A percentile compares a stretch with the other conserved stretches of the same genome.
Conservation (phyloP, 2,113 vertebrate genomes). For the Phodopus roborovskii region DNA sequence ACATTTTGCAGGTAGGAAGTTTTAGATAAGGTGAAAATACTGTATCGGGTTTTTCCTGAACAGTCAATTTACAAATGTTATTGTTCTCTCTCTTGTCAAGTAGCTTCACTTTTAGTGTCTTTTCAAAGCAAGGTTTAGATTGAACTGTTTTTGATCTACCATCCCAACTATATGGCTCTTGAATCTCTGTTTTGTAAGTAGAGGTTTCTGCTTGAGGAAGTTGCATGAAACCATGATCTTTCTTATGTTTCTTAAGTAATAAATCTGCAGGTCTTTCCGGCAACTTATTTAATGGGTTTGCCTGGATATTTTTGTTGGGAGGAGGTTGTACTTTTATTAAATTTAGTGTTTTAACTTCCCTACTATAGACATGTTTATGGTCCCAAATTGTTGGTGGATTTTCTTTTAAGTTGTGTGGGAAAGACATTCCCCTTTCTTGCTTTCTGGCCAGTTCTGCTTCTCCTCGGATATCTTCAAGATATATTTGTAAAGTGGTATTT, state of each 20-base stretch:
- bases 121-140: conserved; percentile 66
- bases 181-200: conserved; percentile 64
- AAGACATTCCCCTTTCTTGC: conserved; percentile 45
- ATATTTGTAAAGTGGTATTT: conserved; percentile 49
- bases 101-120: conserved; percentile 58
- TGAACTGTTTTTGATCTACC: conserved; percentile 55
- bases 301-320: conserved; percentile 54
- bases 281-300: conserved; percentile 47
- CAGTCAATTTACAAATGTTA: conserved; percentile 18
- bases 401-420: conserved; percentile 55
- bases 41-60: conserved; percentile 51
- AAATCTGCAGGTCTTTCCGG: conserved; percentile 54
- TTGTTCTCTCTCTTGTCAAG: conserved; percentile 45
- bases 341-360: conserved; percentile 52
- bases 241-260: conserved; percentile 63
- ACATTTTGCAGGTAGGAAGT: conserved; percentile 53
- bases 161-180: conserved; percentile 34
- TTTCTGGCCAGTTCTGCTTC: conserved; percentile 64
- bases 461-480: conserved; percentile 52
- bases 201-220: conserved; percentile 57
- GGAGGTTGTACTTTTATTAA: conserved; percentile 34
- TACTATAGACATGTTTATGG: conserved; percentile 40
- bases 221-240: conserved; percentile 42
- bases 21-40: neutral
- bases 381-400: conserved; percentile 18